phyloP scores from a whole-genome alignment of 2,888 invertebrate species.

The Noctua pronuba region DNA sequence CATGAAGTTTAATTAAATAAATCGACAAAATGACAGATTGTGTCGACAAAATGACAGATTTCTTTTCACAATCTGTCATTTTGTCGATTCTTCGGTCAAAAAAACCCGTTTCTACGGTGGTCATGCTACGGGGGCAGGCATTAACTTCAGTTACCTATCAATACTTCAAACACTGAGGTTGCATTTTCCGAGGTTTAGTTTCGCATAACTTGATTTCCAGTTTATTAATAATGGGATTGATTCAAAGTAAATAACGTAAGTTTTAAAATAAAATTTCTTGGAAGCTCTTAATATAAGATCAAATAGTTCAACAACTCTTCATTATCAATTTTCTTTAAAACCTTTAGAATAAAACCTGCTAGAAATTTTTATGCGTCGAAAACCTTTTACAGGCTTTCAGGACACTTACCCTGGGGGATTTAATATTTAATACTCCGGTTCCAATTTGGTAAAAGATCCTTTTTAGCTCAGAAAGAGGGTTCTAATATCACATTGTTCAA shows the following conservation, averaged over 20 bases:
- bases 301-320: conserved; percentile 40
- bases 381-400: conserved; percentile 62
- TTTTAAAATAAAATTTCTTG: background rate
- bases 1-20: too few species aligned
- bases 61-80: too few species aligned
- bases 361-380: conserved; percentile 47
- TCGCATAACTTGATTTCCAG: background rate
- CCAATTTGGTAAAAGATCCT: conserved; percentile 54
- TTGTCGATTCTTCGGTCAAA: too few species aligned
- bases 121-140: too few species aligned
- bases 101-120: too few species aligned
- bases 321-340: conserved; percentile 54
- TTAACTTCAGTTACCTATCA: background rate
- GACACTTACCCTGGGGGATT: conserved; percentile 57
- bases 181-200: background rate
- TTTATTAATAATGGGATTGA: background rate
- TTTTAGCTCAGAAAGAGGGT: conserved; percentile 32
- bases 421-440: conserved; percentile 60
- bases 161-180: background rate
- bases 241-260: background rate
- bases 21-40: too few species aligned
- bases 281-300: conserved; percentile 18
- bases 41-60: too few species aligned
- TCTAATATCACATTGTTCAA: conserved; percentile 41
- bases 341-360: conserved; percentile 43